These are phyloP conservation scores for Hydrozoanthus gracilis DNA, from an alignment of 92 coral and sea anemone genomes.

Conservation along the genomic window DNA sequence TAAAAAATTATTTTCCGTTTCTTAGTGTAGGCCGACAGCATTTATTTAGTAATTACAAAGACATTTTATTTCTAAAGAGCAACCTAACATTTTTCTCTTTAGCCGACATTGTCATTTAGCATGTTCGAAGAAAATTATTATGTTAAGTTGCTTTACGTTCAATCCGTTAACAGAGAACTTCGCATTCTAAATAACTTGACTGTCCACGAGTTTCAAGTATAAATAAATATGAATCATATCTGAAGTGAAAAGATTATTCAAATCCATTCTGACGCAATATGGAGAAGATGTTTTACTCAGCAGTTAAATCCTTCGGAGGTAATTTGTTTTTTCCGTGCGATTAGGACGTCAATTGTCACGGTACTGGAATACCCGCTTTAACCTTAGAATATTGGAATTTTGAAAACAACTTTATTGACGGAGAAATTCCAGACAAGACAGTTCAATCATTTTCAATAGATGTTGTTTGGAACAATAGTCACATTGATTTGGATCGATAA, in stretches of 20 bases:
- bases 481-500: background rate
- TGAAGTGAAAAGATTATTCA: slow-evolving; percentile 25
- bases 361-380: slow-evolving; percentile 17
- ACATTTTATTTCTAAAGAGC: too few relatives aligned
- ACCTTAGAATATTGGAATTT: background rate
- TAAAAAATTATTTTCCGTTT: too few relatives aligned
- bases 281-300: slow-evolving; percentile 30
- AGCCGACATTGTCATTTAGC: too few relatives aligned
- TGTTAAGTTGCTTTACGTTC: too few relatives aligned
- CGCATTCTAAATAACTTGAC: too few relatives aligned
- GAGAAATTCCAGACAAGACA: slow-evolving; percentile 1
- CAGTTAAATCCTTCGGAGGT: slow-evolving; percentile 6
- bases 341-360: slow-evolving; percentile 7
- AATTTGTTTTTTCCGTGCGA: slow-evolving; percentile 10
- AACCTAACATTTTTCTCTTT: too few relatives aligned
- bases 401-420: slow-evolving; percentile 13
- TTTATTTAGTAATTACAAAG: too few relatives aligned
- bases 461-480: slow-evolving; percentile 8
- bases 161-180: too few relatives aligned
- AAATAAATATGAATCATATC: too few relatives aligned
- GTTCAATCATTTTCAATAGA: slow-evolving; percentile 14
- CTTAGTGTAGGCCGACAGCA: too few relatives aligned
- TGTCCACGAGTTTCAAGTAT: too few relatives aligned
- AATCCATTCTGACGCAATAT: slow-evolving; percentile 11
- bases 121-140: too few relatives aligned